phyloP scores from a whole-genome alignment of 2,113 vertebrate species.

The Heteronetta atricapilla region DNA sequence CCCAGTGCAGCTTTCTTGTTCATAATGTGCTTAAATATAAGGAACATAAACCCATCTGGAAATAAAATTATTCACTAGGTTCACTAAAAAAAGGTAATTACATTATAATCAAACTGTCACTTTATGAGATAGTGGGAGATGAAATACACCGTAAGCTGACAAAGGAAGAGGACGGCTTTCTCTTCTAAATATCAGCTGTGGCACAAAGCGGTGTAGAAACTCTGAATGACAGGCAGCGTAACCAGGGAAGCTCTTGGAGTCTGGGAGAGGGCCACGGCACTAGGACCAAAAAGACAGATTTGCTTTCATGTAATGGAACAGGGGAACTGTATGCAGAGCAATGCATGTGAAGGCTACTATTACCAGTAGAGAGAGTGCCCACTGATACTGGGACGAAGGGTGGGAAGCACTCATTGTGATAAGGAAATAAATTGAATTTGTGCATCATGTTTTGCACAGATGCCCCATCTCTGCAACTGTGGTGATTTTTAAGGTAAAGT shows the following conservation, averaged over 20 bases:
- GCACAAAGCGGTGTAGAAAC: conserved; percentile 28
- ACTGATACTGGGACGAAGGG: not conserved
- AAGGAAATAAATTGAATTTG: not conserved
- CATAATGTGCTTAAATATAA: conserved; percentile 75
- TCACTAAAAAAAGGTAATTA: conserved; percentile 76
- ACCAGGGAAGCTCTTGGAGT: conserved; percentile 5
- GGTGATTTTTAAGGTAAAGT: not conserved
- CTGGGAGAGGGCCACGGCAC: not conserved
- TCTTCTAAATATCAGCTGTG: conserved; percentile 24
- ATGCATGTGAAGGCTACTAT: rapidly evolving
- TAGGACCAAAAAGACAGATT: not conserved
- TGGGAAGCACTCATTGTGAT: not conserved
- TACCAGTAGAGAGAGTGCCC: not conserved
- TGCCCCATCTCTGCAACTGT: not conserved
- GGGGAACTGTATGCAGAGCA: not conserved
- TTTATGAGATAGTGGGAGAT: conserved; percentile 67
- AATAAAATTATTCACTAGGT: conserved; percentile 70
- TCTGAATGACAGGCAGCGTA: not conserved
- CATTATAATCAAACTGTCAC: conserved; percentile 79
- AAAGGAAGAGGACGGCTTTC: conserved; percentile 31
- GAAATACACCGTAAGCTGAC: conserved; percentile 64
- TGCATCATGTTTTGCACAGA: rapidly evolving
- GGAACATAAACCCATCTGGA: conserved; percentile 74
- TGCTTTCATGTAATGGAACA: not conserved
- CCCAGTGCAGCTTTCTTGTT: conserved; percentile 37